Evolutionary conservation across 2,797 vertebrate species (phyloP), one percentile per base, ranked within the genome.

Genomic region (Coregonus sp.): DNA sequence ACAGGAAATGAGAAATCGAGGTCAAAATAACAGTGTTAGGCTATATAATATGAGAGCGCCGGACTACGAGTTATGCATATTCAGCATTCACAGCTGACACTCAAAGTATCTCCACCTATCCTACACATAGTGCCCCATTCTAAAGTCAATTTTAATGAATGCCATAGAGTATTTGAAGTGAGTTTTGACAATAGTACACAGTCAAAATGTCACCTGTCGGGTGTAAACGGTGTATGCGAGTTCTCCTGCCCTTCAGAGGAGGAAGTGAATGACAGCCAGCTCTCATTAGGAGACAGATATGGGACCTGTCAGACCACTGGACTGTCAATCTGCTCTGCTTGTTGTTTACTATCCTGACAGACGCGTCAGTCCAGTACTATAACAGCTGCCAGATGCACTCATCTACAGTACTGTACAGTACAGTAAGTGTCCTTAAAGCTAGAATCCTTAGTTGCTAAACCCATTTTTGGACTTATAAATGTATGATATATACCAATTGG

Each of bases 1-100:
- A 84, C 82, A 85, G 90, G 88, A 91, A 87, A 88, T 85, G 66
- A 87, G 75, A 84, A 52, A 76, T 78, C 66, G 83, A 78, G 65
- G 81, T 87, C 80, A 69, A 77, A 81, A 85, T 72, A 74, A 76
- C 33, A 70, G 5, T 12, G 63, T 73, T 47, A 37, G 2, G 67
- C 65, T 71, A 63, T 73, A 52, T 40, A 16, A 74, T 4, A 78
- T 25, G 77, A 7, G 11, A 12, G 6, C 33, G 56, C 51, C 50
- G 56, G 72, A 14, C 66, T 51, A 40, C 3, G 67, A 70, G n/a
- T 75, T 20, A 51, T 74, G 6, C 68, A 18, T 40, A 65, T 73
- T 80, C 79, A 68, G 31, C 52, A 67, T 29, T 72, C 7, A 67
- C 52, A 79, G 25, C 25, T 31, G 61, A 14, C 76, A 33, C 56